Evolutionary conservation across 2,888 invertebrate genomes (phyloP).

Genomic region (Cremastobaeus sp.): DNA sequence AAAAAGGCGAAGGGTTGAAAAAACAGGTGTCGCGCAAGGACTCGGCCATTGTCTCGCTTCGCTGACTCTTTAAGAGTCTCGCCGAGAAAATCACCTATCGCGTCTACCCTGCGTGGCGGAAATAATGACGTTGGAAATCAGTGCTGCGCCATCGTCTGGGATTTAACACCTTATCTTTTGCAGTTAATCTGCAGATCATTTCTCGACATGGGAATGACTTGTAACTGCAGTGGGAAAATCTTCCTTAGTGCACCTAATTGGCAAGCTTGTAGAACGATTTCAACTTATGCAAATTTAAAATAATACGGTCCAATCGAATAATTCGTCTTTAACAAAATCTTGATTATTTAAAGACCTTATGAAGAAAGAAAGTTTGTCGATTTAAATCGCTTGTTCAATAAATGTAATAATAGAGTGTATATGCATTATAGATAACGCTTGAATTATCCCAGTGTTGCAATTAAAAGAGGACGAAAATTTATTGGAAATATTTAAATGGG

Average conservation of each 20-base stretch:
- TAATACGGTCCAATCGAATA: no score
- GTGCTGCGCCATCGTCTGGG: constrained; percentile 49
- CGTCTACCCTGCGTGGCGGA: constrained; percentile 42
- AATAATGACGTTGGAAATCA: constrained; percentile 57
- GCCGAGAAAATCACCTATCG: constrained; percentile 47
- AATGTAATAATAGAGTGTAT: no score
- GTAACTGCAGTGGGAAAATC: constrained; percentile 31
- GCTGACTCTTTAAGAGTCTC: constrained; percentile 65
- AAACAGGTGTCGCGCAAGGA: constrained; percentile 71
- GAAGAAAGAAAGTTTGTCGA: no score
- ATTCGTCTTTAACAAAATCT: no score
- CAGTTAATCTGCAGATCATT: constrained; percentile 33
- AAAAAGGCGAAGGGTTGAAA: constrained; percentile 65
- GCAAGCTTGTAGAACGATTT: not conserved
- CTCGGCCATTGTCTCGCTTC: constrained; percentile 66
- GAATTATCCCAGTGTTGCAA: not conserved
- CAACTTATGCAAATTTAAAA: no score
- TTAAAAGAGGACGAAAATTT: no score
- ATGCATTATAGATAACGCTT: no score
- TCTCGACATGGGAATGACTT: constrained; percentile 55
- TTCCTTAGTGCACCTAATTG: constrained; percentile 9
- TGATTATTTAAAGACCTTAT: no score
- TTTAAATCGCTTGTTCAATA: no score
- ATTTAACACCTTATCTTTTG: constrained; percentile 54
- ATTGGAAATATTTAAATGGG: not conserved